Percentiles rank a stretch among this genome's conserved stretches.
These are phyloP conservation scores for Prunella fulvescens DNA, from an alignment of 2,113 vertebrate species.

Conservation along the genomic window DNA sequence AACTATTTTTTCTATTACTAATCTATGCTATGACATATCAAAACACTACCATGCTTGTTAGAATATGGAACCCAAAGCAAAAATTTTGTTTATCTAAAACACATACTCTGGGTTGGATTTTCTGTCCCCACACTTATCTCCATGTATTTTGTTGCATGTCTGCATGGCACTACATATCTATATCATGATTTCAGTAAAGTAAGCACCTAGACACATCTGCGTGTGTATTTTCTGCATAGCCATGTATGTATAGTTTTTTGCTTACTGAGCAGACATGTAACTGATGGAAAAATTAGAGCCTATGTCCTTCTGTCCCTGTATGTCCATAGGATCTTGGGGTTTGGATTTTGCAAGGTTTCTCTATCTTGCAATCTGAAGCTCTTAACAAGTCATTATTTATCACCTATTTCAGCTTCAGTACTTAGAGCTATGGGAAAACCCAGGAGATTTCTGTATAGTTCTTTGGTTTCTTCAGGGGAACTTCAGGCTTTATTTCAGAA, in stretches of 20 bases:
- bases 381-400: neutral
- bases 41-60: neutral
- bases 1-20: neutral
- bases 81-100: neutral
- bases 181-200: neutral
- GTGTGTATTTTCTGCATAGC: neutral
- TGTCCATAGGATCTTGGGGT: neutral
- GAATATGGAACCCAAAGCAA: neutral
- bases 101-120: neutral
- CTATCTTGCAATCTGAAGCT: neutral
- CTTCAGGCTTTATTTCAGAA: conserved; percentile 2
- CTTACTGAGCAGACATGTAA: neutral
- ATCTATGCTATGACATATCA: neutral
- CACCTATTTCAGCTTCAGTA: neutral
- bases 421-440: neutral
- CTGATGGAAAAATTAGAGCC: neutral
- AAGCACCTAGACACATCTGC: neutral
- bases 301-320: neutral
- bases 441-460: neutral
- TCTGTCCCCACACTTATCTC: neutral
- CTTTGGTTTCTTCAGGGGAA: neutral
- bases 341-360: neutral
- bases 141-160: neutral
- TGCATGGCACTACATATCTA: neutral
- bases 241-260: neutral